Percentiles rank a stretch among this genome's conserved stretches.
phyloP scores from a whole-genome alignment of 1,140 invertebrate genomes.

The Batillaria attramentaria region DNA sequence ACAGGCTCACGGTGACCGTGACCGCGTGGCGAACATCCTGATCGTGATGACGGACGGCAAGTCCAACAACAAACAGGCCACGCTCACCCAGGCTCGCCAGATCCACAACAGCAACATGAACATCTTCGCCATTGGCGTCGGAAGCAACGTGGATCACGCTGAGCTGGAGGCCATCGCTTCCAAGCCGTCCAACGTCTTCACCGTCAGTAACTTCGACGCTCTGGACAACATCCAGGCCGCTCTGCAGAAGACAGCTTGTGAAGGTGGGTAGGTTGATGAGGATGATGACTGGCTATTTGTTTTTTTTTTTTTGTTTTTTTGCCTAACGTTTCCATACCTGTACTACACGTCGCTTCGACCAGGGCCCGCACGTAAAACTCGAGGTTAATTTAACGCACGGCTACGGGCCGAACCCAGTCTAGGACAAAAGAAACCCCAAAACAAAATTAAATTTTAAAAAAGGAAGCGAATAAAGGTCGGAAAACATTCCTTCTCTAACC shows the following conservation, averaged over 20 bases:
- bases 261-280: conserved; percentile 37
- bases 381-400: too few relatives aligned
- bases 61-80: conserved; percentile 45
- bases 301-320: too few relatives aligned
- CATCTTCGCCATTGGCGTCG: conserved; percentile 59
- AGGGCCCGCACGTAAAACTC: too few relatives aligned
- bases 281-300: background rate
- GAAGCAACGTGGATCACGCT: conserved; percentile 41
- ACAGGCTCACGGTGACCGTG: conserved; percentile 50
- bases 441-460: too few relatives aligned
- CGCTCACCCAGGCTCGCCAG: conserved; percentile 20
- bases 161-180: conserved; percentile 54
- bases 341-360: too few relatives aligned
- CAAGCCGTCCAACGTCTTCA: conserved; percentile 47
- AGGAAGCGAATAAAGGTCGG: too few relatives aligned
- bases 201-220: conserved; percentile 50
- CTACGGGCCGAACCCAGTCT: too few relatives aligned
- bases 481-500: too few relatives aligned
- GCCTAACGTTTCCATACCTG: too few relatives aligned
- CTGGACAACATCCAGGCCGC: conserved; percentile 50
- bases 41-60: conserved; percentile 57
- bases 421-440: too few relatives aligned
- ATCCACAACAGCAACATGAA: conserved; percentile 46
- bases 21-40: conserved; percentile 54
- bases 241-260: conserved; percentile 56